Percentiles rank a stretch among this genome's conserved stretches.
Conservation (phyloP, 2,888 invertebrate genomes). For the Dioctria linearis region DNA sequence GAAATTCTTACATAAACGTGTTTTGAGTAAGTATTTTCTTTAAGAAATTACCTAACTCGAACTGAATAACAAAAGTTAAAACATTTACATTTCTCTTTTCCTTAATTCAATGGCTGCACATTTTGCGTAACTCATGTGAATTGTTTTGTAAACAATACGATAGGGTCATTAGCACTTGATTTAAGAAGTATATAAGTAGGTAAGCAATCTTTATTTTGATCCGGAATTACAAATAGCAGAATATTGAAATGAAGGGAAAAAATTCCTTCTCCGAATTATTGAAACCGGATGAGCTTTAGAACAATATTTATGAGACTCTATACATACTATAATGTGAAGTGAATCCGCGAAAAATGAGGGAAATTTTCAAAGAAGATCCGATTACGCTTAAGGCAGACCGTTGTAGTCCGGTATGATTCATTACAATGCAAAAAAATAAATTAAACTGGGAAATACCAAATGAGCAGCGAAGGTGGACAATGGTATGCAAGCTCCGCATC, state of each 20-base stretch:
- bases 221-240: neutral
- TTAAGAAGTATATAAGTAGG: slow-evolving; percentile 10
- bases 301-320: slow-evolving; percentile 11
- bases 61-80: too few relatives aligned
- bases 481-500: slow-evolving; percentile 25
- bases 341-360: slow-evolving; percentile 8
- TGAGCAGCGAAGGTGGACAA: slow-evolving; percentile 20
- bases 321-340: neutral
- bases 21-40: too few relatives aligned
- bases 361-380: neutral
- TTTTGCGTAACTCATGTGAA: too few relatives aligned
- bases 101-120: too few relatives aligned
- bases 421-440: slow-evolving; percentile 21
- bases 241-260: neutral
- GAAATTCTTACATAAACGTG: slow-evolving; percentile 25
- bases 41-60: too few relatives aligned
- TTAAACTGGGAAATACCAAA: slow-evolving; percentile 38
- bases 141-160: neutral
- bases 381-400: neutral
- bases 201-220: neutral
- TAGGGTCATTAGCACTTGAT: neutral
- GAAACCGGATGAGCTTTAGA: slow-evolving; percentile 24
- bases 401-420: slow-evolving; percentile 10
- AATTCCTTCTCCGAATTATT: slow-evolving; percentile 8
- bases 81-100: too few relatives aligned